Base-by-base conservation (phyloP, 2,113 vertebrate genomes). In the Talpa occidentalis region DNA sequence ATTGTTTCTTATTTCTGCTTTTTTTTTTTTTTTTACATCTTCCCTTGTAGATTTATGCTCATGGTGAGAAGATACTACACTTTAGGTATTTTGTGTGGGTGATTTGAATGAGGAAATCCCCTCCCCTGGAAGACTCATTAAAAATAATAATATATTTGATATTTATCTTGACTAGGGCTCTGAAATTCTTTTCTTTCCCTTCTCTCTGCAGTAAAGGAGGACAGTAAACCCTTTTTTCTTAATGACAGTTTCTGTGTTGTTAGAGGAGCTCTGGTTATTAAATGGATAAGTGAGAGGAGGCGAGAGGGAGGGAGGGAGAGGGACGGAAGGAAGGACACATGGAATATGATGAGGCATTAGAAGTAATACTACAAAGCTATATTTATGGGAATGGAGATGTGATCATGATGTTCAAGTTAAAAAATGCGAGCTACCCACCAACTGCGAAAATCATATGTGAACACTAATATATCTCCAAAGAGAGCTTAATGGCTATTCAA, bases 11-110 rank as follows among this genome's bases (percentile, higher is more conserved):
- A 35, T 44, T 95, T 96, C 91, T 97, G 67, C 42, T 47, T 83
- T 96, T 44, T 95, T 96, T 89, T 97, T 60, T 37, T 47, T 83
- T 96, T 95, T 94, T 11, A 87, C 72, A 85, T 91, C 49, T 74
- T 81, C 40, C 72, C 52, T 80, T 44, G 85, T 64, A 84, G 81
- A 93, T 76, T 78, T 88, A 81, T 30, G 93, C 32, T 85, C 19
- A 16, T 17, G 76, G 73, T 10, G 47, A 86, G 92, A 94, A 82
- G 88, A 88, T 88, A 80, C 26, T 82, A 22, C 62, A 49, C 44
- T 76, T 84, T 52, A 81, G 47, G 12, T 70, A 96, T 86, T 95
- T 80, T 88, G 69, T 79, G 78, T 73, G 73, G 77, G 64, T 85
- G 69, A 56, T 94, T 97, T 97, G 90, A 77, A 88, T 79, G 77